phyloP scores from a whole-genome alignment of 1,140 invertebrate species.

The Caenorhabditis inopinata region DNA sequence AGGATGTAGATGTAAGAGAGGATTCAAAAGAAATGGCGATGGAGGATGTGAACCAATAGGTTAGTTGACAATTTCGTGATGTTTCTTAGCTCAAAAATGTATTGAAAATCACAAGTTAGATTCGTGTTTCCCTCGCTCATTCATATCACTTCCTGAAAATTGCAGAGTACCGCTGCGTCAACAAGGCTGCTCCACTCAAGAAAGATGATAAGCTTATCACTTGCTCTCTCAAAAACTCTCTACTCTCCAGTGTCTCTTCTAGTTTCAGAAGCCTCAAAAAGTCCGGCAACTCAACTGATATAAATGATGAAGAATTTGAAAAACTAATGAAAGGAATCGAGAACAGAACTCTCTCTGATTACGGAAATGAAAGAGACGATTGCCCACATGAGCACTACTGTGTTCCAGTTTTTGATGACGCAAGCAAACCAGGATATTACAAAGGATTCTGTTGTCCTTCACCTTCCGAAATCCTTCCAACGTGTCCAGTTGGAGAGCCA shows the following conservation, averaged over 20 bases:
- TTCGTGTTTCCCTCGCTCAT: neutral
- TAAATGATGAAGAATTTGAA: conserved; percentile 19
- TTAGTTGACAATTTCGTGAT: neutral
- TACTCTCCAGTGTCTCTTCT: neutral
- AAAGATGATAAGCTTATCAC: conserved; percentile 45
- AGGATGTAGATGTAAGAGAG: conserved; percentile 58
- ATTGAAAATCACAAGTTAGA: neutral
- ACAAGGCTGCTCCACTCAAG: conserved; percentile 49
- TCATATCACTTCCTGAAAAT: neutral
- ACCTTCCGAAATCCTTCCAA: conserved; percentile 51
- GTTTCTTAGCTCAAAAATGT: no score
- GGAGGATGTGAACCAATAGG: conserved; percentile 59
- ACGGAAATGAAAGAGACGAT: conserved; percentile 34
- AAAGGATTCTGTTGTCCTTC: conserved; percentile 58
- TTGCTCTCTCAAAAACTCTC: conserved; percentile 39
- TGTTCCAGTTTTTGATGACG: conserved; percentile 58
- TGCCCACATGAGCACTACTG: conserved; percentile 59
- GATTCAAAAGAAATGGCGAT: conserved; percentile 56
- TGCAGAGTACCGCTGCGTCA: conserved; percentile 53
- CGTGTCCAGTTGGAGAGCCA: conserved; percentile 58
- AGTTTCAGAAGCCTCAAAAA: conserved; percentile 20
- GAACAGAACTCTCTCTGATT: neutral
- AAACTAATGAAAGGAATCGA: neutral
- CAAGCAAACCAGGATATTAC: conserved; percentile 47
- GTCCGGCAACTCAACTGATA: neutral